phyloP scores from a whole-genome alignment of 2,888 invertebrate species.

The Thereva nobilitata region DNA sequence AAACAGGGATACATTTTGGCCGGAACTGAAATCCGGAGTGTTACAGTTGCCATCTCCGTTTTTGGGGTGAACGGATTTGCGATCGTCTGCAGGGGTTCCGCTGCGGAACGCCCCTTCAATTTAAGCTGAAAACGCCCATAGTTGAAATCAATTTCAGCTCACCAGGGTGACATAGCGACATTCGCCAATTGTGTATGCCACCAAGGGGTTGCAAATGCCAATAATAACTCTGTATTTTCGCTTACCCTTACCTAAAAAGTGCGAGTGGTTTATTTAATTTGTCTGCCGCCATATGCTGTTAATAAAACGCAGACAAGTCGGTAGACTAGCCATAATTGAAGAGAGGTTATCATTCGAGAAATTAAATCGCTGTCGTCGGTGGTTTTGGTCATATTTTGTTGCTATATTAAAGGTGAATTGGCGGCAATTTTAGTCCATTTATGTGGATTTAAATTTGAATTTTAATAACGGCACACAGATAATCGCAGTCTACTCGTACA shows the following conservation, averaged over 20 bases:
- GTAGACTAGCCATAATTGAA: too few species aligned
- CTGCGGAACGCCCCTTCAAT: conserved; percentile 38
- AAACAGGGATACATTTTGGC: background rate
- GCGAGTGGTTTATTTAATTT: conserved; percentile 3
- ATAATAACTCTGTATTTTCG: conserved; percentile 14
- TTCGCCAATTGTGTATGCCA: conserved; percentile 30
- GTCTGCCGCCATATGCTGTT: background rate
- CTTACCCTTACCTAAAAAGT: conserved; percentile 23
- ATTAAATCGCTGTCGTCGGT: too few species aligned
- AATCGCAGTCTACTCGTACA: too few species aligned
- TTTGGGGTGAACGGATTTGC: conserved; percentile 35
- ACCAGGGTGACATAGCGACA: conserved; percentile 33
- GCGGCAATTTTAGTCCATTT: too few species aligned
- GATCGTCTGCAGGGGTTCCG: conserved; percentile 41
- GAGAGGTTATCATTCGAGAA: too few species aligned
- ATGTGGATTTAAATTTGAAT: too few species aligned
- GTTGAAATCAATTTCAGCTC: conserved; percentile 36
- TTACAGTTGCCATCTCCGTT: conserved; percentile 35
- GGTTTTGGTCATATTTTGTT: too few species aligned
- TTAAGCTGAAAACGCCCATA: conserved; percentile 34
- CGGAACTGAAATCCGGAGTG: conserved; percentile 10
- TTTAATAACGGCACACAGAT: too few species aligned
- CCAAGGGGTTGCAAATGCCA: conserved; percentile 16
- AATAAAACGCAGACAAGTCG: too few species aligned
- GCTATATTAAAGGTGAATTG: too few species aligned